A percentile compares a stretch with the other conserved stretches of the same genome.
Evolutionary conservation across 2,113 vertebrate genomes (phyloP).

Genomic region (Chaetodon auriga): DNA sequence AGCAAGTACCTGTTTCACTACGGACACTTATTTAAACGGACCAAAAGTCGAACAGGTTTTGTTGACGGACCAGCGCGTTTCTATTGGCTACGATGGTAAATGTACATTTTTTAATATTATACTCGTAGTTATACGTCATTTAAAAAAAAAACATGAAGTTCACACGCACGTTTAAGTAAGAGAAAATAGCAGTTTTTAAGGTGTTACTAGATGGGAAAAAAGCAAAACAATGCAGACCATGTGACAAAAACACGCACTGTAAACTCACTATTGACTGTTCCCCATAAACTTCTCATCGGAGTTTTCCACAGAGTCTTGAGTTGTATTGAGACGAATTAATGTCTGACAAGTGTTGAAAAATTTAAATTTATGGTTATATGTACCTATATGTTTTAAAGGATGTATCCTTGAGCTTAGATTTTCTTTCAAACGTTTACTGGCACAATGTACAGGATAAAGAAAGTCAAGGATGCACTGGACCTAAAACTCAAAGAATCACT

Average conservation of each 20-base stretch:
- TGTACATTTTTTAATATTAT: too few relatives aligned
- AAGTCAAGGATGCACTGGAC: not conserved
- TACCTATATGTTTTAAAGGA: not conserved
- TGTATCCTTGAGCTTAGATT: not conserved
- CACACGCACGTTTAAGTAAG: not conserved
- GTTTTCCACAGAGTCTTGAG: not conserved
- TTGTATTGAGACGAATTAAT: not conserved
- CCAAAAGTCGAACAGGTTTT: constrained; percentile 18
- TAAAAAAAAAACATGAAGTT: not conserved
- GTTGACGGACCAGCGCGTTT: constrained; percentile 14
- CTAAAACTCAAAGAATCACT: not conserved
- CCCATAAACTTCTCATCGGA: not conserved
- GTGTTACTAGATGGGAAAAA: not conserved
- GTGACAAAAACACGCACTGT: not conserved
- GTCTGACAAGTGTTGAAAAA: not conserved
- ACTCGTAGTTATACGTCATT: too few relatives aligned
- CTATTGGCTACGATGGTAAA: constrained; percentile 14
- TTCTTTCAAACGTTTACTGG: not conserved
- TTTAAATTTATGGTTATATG: not conserved
- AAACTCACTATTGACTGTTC: not conserved
- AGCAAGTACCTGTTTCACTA: constrained; percentile 42
- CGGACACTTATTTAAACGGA: constrained; percentile 55
- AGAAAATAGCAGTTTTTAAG: too few relatives aligned
- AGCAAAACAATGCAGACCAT: not conserved
- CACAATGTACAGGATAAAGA: not conserved